Evolutionary conservation across 2,888 invertebrate species (phyloP), one percentile per base, ranked within the genome.

Genomic region (Dolomedes plantarius): DNA sequence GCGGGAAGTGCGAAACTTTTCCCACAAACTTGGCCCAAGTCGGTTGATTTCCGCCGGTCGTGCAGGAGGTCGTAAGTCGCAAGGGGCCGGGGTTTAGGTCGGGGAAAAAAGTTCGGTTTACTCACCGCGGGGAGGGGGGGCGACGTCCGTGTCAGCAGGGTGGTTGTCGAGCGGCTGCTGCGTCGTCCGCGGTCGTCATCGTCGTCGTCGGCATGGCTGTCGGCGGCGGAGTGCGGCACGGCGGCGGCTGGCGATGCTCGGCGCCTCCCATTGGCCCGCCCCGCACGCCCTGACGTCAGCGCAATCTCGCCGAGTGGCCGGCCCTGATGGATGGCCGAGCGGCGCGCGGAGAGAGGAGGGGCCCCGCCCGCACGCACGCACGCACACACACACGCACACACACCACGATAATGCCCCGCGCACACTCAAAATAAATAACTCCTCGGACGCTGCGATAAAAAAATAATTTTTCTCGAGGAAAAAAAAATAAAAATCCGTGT

Each of bases 281-380:
- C 56, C 56, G 56, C 56, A 23, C 23, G 56, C 23, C 56, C 56
- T 56, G 56, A 56, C 56, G 56, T 56, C 56, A 56, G 56, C 56
- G 56, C 56, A 56, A 56, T 56, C 56, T 56, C 56, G 56, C 19
- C 56, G 56, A 56, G 56, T 56, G 56, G 56, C 19, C 56, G 56
- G 56, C 56, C 56, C 56, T 56, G 56, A 56, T 56, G 56, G 56
- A 56, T 56, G 56, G 56, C 56, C 56, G 23, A 56, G 23, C 46
- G 46, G 46, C n/a, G 46, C 46, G 46, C 46, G 46, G 46, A 16
- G 46, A 56, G 56, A 23, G 56, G 56, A 56, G 56, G 56, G 56
- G 56, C 56, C 23, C 56, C 11, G 46, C 36, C 5, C 36, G 5
- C 11, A 36, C n/a, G n/a, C n/a, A n/a, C n/a, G n/a, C n/a, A 36